Evolutionary conservation across 2,797 vertebrate genomes (phyloP).

Genomic region (Artibeus lituratus): DNA sequence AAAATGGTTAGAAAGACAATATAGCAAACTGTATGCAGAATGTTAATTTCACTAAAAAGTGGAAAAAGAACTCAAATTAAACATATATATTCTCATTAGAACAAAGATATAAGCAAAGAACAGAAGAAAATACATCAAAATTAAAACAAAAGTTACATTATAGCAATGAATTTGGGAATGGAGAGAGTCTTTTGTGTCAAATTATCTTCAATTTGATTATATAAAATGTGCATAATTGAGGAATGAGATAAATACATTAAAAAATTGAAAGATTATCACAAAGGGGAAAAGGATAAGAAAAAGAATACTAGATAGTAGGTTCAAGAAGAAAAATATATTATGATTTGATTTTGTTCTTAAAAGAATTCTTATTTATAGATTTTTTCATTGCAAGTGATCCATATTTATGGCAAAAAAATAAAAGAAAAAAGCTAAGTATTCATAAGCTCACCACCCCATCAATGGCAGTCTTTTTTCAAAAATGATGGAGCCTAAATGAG

Average conservation of each 20-base stretch:
- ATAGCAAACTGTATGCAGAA: not conserved
- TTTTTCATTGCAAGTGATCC: not conserved
- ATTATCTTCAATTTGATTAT: not conserved
- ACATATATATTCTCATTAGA: not conserved
- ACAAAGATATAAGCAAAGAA: not conserved
- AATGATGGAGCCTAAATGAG: not conserved
- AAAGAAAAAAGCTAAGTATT: not conserved
- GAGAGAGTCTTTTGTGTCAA: not conserved
- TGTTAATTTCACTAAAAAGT: not conserved
- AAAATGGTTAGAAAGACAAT: not conserved
- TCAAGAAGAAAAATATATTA: not conserved
- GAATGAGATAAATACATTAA: not conserved
- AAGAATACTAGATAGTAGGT: not conserved
- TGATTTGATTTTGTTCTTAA: not conserved
- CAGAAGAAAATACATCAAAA: not conserved
- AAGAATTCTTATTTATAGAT: not conserved
- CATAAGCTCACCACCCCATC: not conserved
- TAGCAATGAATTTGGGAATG: not conserved
- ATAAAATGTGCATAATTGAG: not conserved
- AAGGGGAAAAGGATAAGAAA: not conserved
- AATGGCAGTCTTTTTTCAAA: not conserved
- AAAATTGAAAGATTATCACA: not conserved
- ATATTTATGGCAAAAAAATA: not conserved
- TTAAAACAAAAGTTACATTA: not conserved
- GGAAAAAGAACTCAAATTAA: not conserved